phyloP scores from a whole-genome alignment of 2,113 vertebrate genomes.

The Microcebus griseorufus region DNA sequence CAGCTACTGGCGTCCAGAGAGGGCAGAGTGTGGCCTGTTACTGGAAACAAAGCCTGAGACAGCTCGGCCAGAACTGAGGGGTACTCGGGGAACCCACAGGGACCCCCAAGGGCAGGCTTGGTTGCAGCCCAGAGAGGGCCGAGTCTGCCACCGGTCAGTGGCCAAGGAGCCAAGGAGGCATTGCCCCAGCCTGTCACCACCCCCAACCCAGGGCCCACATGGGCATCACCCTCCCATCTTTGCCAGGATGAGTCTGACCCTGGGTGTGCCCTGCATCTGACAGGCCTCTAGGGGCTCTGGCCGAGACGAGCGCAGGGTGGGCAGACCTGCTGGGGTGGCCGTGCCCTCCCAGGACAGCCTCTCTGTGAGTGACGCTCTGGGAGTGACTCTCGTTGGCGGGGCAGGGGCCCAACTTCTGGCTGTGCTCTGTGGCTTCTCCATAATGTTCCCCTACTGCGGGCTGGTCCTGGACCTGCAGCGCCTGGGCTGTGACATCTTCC shows the following conservation, averaged over 20 bases:
- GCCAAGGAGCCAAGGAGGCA: background rate
- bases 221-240: background rate
- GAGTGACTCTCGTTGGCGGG: rapidly evolving
- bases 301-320: rapidly evolving
- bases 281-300: rapidly evolving
- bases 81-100: background rate
- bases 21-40: rapidly evolving
- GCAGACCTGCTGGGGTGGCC: rapidly evolving
- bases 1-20: background rate
- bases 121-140: background rate
- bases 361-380: rapidly evolving
- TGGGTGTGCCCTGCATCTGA: rapidly evolving
- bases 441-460: constrained; percentile 88
- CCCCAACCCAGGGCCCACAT: rapidly evolving
- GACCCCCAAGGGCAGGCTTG: background rate
- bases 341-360: background rate
- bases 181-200: rapidly evolving
- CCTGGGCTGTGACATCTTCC: constrained; percentile 88
- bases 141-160: rapidly evolving
- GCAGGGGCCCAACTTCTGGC: background rate
- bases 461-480: constrained; percentile 92
- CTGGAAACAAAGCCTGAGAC: background rate
- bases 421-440: constrained; percentile 79
- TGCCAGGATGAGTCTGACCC: background rate
- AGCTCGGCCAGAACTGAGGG: rapidly evolving